Percentiles rank a stretch among this genome's conserved stretches.
phyloP scores from a whole-genome alignment of 2,113 vertebrate species.

The Lampris incognitus region DNA sequence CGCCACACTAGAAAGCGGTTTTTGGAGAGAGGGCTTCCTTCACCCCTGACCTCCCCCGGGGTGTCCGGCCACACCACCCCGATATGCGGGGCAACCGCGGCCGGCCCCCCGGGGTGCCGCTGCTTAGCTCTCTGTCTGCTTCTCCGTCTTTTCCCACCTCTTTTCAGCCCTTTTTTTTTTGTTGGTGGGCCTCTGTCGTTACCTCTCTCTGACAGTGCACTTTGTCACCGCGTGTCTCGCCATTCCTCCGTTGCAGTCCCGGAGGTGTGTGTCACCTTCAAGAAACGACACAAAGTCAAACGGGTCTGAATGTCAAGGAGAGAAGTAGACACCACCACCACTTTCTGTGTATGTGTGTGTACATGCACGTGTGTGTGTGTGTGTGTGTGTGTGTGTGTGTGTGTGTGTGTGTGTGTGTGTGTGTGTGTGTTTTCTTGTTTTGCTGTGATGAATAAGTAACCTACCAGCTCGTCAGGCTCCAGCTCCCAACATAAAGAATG shows the following conservation, averaged over 20 bases:
- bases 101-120: background rate
- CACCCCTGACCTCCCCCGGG: conserved; percentile 35
- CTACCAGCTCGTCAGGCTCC: conserved; percentile 7
- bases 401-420: no score
- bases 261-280: conserved; percentile 42
- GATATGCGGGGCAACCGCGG: background rate
- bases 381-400: background rate
- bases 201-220: background rate
- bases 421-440: conserved; percentile 20
- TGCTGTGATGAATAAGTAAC: conserved; percentile 57
- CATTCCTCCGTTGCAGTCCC: conserved; percentile 16
- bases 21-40: conserved; percentile 30
- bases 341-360: conserved; percentile 9
- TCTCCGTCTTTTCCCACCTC: conserved; percentile 14
- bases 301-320: conserved; percentile 87
- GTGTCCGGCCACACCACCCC: conserved; percentile 21
- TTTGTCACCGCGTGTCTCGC: background rate
- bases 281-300: conserved; percentile 81
- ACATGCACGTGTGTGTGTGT: no score
- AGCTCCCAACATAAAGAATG: conserved; percentile 22
- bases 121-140: background rate
- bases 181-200: no score
- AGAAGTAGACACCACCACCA: conserved; percentile 22
- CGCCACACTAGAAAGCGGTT: conserved; percentile 19
- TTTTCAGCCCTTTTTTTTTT: background rate